Base-by-base conservation (phyloP, 2,797 vertebrate genomes). In the Aeoliscus strigatus region DNA sequence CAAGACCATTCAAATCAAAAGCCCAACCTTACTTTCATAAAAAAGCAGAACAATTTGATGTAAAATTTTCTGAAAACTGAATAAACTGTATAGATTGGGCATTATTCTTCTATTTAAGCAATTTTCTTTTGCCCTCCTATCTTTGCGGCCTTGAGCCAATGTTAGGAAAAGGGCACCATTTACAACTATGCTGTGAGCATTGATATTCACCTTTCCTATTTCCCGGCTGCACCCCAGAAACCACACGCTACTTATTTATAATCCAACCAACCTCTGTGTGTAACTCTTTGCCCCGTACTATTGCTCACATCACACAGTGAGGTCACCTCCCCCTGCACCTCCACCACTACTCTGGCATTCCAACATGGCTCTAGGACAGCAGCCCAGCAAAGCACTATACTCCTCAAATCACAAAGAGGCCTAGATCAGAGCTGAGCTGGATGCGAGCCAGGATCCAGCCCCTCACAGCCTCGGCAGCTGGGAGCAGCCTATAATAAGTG, bases 281-380 rank as follows among this genome's bases (percentile, higher is more conserved):
- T 72, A 83, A 85, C 85, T 86, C 69, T 70, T n/a, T 84, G 79
- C 78, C 80, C 73, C 36, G 32, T 80, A 58, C 75, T 77, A 66
- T 75, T 79, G 71, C 80, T 81, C 62, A 71, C 85, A 87, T 87
- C 85, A 88, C 80, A 87, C 78, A 59, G 70, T 46, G 66, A 77
- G 87, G 86, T 89, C 84, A 79, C 69, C 73, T 84, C 73, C 80
- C 83, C 82, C 81, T 81, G 77, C 79, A 79, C 81, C 80, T 77
- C 80, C 71, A 81, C 66, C 59, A 54, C 75, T 72, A 64, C 83
- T 80, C 80, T 67, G 70, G 80, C 80, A 83, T 88, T 88, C 80
- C 82, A 88, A 81, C 82, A 87, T 86, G 84, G 87, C 88, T 87
- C 82, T 84, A 89, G 86, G 88, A 89, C 77, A 86, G 83, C 80